These are phyloP conservation scores for Adelognathus sp. DNA, from an alignment of 2,888 invertebrate genomes.

Conservation along the genomic window DNA sequence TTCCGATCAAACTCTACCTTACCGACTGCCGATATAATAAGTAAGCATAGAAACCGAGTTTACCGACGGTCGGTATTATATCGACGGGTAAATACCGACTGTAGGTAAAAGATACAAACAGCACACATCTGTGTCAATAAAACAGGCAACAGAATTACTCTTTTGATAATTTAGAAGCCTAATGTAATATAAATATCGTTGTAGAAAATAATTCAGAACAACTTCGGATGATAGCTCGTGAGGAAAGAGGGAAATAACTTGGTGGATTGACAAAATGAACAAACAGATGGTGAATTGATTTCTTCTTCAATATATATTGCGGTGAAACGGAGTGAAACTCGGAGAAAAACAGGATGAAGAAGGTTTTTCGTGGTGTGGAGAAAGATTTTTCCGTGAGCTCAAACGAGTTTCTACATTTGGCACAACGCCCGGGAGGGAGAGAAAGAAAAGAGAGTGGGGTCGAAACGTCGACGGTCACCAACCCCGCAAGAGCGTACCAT, in stretches of 20 bases:
- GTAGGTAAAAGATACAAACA: not conserved
- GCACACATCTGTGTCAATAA: not conserved
- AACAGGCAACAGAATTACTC: not conserved
- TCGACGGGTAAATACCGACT: not conserved
- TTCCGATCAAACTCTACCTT: not conserved
- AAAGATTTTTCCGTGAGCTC: not conserved
- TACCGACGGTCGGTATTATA: not conserved
- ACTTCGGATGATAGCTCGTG: not conserved
- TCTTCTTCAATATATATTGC: not conserved
- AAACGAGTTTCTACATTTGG: not conserved
- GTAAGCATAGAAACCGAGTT: not conserved
- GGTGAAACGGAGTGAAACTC: not conserved
- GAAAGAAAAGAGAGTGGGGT: too few relatives aligned
- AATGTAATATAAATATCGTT: not conserved
- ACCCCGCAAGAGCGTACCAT: not conserved
- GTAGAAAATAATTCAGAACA: not conserved
- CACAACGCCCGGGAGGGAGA: not conserved
- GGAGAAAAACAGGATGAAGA: not conserved
- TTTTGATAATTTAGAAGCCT: not conserved
- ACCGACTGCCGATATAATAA: not conserved
- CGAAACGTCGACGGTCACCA: slow-evolving; percentile 14
- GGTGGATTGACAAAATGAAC: not conserved
- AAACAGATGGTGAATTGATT: not conserved
- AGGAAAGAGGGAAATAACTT: not conserved
- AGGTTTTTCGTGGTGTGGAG: not conserved